phyloP scores from a whole-genome alignment of 2,797 vertebrate species.

The Emydoidea blandingii region DNA sequence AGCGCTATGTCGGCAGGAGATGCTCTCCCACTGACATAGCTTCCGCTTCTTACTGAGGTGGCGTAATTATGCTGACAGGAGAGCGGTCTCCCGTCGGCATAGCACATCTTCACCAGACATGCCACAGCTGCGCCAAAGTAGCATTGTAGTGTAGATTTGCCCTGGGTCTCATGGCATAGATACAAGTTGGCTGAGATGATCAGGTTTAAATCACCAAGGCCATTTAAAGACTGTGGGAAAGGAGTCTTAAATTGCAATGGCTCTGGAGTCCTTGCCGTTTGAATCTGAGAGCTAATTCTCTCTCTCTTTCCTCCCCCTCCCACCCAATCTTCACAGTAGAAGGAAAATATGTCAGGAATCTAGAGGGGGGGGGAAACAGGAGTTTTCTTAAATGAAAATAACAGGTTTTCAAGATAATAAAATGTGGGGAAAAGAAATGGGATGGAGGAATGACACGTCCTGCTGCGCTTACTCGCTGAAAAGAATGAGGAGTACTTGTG shows the following conservation, averaged over 20 bases:
- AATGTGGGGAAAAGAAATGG: neutral
- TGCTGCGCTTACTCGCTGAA: neutral
- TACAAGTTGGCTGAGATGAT: slow-evolving; percentile 42
- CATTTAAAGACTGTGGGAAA: slow-evolving; percentile 12
- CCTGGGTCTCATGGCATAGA: neutral
- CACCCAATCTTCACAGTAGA: neutral
- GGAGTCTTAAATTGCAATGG: neutral
- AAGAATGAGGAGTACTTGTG: too few species aligned
- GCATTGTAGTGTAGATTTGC: too few species aligned
- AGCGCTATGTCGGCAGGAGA: too few species aligned
- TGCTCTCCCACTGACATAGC: too few species aligned
- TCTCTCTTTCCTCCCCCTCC: too few species aligned
- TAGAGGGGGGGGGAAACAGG: neutral
- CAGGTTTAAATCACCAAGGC: slow-evolving; percentile 15
- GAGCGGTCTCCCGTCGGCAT: too few species aligned
- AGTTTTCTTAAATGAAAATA: neutral
- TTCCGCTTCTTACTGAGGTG: too few species aligned
- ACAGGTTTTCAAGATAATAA: neutral
- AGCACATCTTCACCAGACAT: too few species aligned
- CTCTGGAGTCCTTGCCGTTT: neutral
- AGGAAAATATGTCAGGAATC: slow-evolving; percentile 9
- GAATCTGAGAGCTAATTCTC: neutral
- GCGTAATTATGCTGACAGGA: too few species aligned
- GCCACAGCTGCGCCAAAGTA: too few species aligned
- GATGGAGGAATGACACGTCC: neutral